Evolutionary conservation across 2,113 vertebrate species (phyloP).

Genomic region (Platichthys stellatus): DNA sequence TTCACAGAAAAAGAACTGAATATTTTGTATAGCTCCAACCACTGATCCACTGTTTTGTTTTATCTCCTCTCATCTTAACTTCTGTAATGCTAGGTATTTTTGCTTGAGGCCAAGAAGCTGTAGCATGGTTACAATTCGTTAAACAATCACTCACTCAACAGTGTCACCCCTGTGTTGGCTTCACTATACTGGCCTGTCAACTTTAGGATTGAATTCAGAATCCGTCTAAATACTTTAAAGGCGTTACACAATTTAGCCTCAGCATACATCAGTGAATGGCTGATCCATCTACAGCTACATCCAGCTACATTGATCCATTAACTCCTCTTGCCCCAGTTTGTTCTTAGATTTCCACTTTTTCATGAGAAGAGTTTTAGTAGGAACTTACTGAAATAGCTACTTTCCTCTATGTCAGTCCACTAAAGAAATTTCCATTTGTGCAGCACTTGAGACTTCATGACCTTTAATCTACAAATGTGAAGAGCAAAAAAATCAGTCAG

Average conservation of each 20-base stretch:
- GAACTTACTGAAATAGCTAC: background rate
- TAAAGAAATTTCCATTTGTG: background rate
- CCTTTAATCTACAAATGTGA: background rate
- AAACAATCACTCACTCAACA: background rate
- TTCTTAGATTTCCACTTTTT: background rate
- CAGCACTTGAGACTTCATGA: background rate
- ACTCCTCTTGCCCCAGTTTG: background rate
- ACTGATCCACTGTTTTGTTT: background rate
- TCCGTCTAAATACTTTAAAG: too few species aligned
- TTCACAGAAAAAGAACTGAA: background rate
- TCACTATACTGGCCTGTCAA: background rate
- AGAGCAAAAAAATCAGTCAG: background rate
- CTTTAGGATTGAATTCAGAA: background rate
- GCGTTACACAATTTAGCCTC: background rate
- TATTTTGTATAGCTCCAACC: background rate
- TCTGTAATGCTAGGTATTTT: background rate
- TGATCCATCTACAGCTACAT: too few species aligned
- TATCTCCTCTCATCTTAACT: background rate
- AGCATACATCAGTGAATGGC: background rate
- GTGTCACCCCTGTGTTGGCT: background rate
- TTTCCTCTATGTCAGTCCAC: background rate
- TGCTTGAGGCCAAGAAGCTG: background rate
- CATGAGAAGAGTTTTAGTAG: background rate
- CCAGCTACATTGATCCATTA: background rate
- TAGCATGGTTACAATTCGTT: background rate